Percentiles rank a stretch among this genome's conserved stretches.
Evolutionary conservation across 2,797 vertebrate species (phyloP).

Genomic region (Melopsittacus undulatus): DNA sequence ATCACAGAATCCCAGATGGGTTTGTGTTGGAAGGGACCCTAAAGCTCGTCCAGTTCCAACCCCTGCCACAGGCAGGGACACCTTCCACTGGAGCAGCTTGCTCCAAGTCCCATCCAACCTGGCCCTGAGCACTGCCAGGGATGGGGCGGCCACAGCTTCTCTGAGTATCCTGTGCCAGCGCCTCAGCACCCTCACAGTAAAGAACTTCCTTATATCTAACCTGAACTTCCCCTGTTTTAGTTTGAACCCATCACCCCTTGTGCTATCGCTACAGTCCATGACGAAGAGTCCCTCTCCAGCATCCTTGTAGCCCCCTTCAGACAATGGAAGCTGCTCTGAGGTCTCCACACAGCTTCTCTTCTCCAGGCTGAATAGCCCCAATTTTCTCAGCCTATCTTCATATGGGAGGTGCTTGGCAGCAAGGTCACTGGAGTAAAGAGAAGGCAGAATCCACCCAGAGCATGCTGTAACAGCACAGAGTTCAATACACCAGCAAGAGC

Average conservation of each 20-base stretch:
- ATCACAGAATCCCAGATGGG: neutral
- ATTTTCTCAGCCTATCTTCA: neutral
- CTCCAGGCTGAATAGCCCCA: neutral
- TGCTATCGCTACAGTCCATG: neutral
- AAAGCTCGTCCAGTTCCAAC: neutral
- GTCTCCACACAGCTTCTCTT: neutral
- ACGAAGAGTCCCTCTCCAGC: neutral
- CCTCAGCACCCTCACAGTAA: neutral
- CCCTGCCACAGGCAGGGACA: accelerated
- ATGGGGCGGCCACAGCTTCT: neutral
- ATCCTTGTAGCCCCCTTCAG: neutral
- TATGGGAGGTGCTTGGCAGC: neutral
- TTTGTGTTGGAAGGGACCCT: neutral
- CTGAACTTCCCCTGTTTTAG: neutral
- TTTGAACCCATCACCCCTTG: neutral
- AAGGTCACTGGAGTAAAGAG: conserved; percentile 31
- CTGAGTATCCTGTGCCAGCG: neutral
- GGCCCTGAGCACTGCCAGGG: neutral
- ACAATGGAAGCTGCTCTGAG: neutral
- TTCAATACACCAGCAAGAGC: neutral
- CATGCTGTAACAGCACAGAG: accelerated
- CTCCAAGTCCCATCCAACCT: neutral
- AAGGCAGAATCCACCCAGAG: neutral
- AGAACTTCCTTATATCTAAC: neutral
- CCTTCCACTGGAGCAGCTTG: neutral